Evolutionary conservation across 2,888 invertebrate genomes (phyloP).

Genomic region (Drosophila greeni): DNA sequence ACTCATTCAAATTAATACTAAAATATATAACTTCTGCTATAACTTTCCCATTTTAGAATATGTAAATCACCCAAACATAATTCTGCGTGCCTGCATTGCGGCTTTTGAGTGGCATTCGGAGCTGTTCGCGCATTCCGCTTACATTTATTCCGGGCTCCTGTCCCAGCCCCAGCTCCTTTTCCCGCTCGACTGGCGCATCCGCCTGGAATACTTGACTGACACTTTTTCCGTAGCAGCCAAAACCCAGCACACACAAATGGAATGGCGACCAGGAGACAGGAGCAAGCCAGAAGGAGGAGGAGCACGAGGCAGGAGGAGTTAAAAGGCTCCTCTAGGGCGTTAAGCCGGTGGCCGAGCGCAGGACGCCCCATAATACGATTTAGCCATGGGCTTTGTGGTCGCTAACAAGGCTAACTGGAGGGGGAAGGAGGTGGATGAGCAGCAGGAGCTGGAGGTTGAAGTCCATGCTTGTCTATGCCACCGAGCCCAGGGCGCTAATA

Average conservation of each 20-base stretch:
- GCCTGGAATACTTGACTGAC: constrained; percentile 59
- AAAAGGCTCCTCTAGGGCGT: constrained; percentile 20
- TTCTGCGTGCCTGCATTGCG: constrained; percentile 45
- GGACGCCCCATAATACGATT: constrained; percentile 65
- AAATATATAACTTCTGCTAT: too few species aligned
- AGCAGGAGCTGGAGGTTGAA: constrained; percentile 10
- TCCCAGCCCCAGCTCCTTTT: not conserved
- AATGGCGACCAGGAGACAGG: constrained; percentile 3
- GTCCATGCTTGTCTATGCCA: constrained; percentile 34
- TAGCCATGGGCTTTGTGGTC: constrained; percentile 49
- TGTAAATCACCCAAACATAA: constrained; percentile 58
- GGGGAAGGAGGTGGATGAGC: not conserved
- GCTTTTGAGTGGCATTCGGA: constrained; percentile 37
- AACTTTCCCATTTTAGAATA: constrained; percentile 38
- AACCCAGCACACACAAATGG: constrained; percentile 23
- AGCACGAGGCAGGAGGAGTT: constrained; percentile 2
- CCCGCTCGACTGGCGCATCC: constrained; percentile 38
- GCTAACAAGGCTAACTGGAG: constrained; percentile 12
- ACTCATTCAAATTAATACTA: too few species aligned
- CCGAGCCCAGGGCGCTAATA: constrained; percentile 38
- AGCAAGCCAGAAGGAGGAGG: not conserved
- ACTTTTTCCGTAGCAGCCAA: constrained; percentile 59
- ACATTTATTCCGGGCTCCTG: constrained; percentile 13
- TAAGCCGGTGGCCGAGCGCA: constrained; percentile 17
- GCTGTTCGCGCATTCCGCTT: constrained; percentile 17